These are phyloP conservation scores for Platyscapa corneri DNA, from an alignment of 1,140 invertebrate genomes.

Conservation along the genomic window DNA sequence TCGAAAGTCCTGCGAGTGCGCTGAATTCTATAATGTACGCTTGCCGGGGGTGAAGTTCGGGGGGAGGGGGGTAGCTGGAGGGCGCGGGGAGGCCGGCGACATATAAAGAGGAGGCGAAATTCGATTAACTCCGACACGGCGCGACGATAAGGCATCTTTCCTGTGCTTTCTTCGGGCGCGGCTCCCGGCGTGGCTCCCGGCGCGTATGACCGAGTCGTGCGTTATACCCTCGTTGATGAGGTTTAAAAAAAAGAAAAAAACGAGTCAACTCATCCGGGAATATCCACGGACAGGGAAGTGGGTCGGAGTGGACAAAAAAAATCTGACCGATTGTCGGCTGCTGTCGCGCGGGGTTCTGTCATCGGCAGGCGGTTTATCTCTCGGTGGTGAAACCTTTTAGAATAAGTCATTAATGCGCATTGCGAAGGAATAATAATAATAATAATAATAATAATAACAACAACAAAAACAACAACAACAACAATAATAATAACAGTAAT, in stretches of 20 bases:
- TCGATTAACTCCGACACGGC: constrained; percentile 44
- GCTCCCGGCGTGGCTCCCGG: no score
- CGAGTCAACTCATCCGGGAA: constrained; percentile 8
- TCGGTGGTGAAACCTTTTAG: neutral
- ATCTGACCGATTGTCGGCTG: constrained; percentile 9
- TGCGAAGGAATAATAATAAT: neutral
- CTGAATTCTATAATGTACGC: constrained; percentile 36
- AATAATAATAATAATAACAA: no score
- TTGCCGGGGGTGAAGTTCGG: neutral
- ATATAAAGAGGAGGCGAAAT: constrained; percentile 48
- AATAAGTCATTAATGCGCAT: neutral
- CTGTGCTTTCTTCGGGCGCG: constrained; percentile 46
- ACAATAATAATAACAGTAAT: neutral
- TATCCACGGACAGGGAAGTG: constrained; percentile 9
- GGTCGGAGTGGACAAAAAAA: neutral
- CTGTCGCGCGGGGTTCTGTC: neutral
- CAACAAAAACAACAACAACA: neutral
- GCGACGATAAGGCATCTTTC: constrained; percentile 51
- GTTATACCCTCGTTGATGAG: constrained; percentile 29
- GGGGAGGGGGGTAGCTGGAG: neutral
- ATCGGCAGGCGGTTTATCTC: constrained; percentile 13
- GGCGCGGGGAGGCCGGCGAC: neutral
- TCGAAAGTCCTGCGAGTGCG: constrained; percentile 14
- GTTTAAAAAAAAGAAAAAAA: no score
- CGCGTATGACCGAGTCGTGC: neutral